Conservation (phyloP, 2,888 invertebrate species). For the Mimumesa dahlbomi region DNA sequence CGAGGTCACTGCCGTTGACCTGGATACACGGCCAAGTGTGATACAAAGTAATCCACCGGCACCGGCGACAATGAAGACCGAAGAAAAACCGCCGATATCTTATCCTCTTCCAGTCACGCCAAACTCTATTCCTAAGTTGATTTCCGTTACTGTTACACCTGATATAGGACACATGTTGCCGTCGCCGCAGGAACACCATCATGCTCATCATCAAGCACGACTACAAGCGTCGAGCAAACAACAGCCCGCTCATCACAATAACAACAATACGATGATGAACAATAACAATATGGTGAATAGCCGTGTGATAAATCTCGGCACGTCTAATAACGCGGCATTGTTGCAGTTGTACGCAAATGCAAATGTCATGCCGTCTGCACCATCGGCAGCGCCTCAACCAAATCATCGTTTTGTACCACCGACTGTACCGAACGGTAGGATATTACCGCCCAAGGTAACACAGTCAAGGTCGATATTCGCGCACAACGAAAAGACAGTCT, state of each 20-base stretch:
- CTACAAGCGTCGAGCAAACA: slow-evolving; percentile 38
- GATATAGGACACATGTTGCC: slow-evolving; percentile 80
- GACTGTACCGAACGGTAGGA: slow-evolving; percentile 68
- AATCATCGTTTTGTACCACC: slow-evolving; percentile 71
- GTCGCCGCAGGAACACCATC: slow-evolving; percentile 69
- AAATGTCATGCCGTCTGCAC: slow-evolving; percentile 56
- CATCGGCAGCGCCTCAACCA: slow-evolving; percentile 36
- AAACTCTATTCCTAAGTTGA: slow-evolving; percentile 74
- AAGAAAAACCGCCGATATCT: slow-evolving; percentile 64
- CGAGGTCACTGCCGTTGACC: slow-evolving; percentile 86
- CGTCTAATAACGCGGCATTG: slow-evolving; percentile 69
- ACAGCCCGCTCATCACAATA: slow-evolving; percentile 56
- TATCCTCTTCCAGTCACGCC: slow-evolving; percentile 69
- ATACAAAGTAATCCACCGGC: slow-evolving; percentile 80
- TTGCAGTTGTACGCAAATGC: slow-evolving; percentile 75
- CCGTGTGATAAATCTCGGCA: slow-evolving; percentile 76
- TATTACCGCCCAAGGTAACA: slow-evolving; percentile 82
- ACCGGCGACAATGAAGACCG: slow-evolving; percentile 77
- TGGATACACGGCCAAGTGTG: slow-evolving; percentile 79
- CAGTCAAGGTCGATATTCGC: slow-evolving; percentile 86
- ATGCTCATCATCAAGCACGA: slow-evolving; percentile 45
- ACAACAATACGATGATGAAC: slow-evolving; percentile 48
- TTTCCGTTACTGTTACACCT: slow-evolving; percentile 81
- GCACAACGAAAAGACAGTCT: slow-evolving; percentile 84
- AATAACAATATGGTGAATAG: slow-evolving; percentile 65